A percentile compares a stretch with the other conserved stretches of the same genome.
Evolutionary conservation across 2,113 vertebrate species (phyloP).

Genomic region (Anthoscopus minutus): DNA sequence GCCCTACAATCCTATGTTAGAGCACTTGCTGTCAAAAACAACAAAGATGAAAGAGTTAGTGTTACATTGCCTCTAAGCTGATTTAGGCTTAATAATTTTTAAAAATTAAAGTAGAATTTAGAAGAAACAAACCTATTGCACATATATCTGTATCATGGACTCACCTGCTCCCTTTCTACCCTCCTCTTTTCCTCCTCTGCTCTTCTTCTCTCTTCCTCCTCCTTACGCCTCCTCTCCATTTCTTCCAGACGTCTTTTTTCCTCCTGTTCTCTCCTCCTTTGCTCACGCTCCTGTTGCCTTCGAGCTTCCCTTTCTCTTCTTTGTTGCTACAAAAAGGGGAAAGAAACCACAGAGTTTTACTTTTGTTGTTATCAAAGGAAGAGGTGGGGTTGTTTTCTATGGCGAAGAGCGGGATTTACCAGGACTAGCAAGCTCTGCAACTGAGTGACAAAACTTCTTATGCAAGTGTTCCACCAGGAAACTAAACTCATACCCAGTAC

Average conservation of each 20-base stretch:
- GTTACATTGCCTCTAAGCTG: neutral
- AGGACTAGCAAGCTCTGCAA: slow-evolving; percentile 53
- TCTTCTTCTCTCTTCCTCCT: slow-evolving; percentile 92
- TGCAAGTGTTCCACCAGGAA: slow-evolving; percentile 23
- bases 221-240: slow-evolving; percentile 90
- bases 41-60: slow-evolving; percentile 15
- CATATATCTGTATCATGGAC: neutral
- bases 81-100: neutral
- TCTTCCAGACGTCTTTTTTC: slow-evolving; percentile 92
- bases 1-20: neutral
- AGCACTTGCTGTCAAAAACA: slow-evolving; percentile 8
- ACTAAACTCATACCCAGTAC: neutral
- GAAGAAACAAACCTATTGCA: neutral
- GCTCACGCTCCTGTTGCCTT: slow-evolving; percentile 95
- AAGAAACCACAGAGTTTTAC: slow-evolving; percentile 31
- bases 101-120: neutral
- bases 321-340: slow-evolving; percentile 82
- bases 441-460: slow-evolving; percentile 13
- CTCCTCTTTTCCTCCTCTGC: slow-evolving; percentile 94
- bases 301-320: slow-evolving; percentile 93
- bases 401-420: slow-evolving; percentile 22
- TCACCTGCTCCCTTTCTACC: slow-evolving; percentile 93
- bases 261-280: slow-evolving; percentile 92
- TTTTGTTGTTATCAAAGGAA: slow-evolving; percentile 55
- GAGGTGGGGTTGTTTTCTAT: slow-evolving; percentile 44